Base-by-base conservation (phyloP, 1,140 invertebrate species). In the Philotrypesis tridentata region DNA sequence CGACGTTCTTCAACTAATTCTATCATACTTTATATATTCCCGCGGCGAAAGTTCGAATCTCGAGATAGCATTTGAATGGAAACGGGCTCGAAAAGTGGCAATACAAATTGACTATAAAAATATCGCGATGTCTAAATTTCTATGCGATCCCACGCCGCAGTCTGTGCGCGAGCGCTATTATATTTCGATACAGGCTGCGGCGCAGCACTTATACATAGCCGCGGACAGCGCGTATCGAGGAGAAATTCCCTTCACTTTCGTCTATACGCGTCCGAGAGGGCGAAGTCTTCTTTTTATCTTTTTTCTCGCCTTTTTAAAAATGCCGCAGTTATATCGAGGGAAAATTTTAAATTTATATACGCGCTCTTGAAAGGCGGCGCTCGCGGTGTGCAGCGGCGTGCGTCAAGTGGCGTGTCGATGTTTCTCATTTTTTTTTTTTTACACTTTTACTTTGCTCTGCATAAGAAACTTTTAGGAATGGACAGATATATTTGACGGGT, bases 181-280 rank as follows among this genome's bases (percentile, higher is more conserved):
- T 65, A 25, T 6, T 25, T 63, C 17, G n/a, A 63, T 4, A n/a
- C n/a, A 33, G 67, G 5, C 67, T 70, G 17, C 2, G 25, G n/a
- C n/a, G n/a, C n/a, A n/a, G n/a, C n/a, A n/a, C n/a, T n/a, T n/a
- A n/a, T n/a, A n/a, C n/a, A n/a, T n/a, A n/a, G n/a, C n/a, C n/a
- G n/a, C n/a, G n/a, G n/a, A n/a, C n/a, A n/a, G n/a, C n/a, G n/a
- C n/a, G n/a, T 6, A 29, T 29, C 21, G n/a, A 63, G 37, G 67
- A 70, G 67, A 70, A 70, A 70, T 70, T 70, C 67, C 67, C 67
- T 70, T 70, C 21, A 70, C 67, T 37, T 70, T 70, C 29, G 31
- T 21, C 21, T n/a, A n/a, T n/a, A n/a, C n/a, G n/a, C n/a, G n/a
- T n/a, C n/a, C n/a, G n/a, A 12, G 29, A 70, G 21, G 67, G 67